Evolutionary conservation across 2,113 vertebrate genomes (phyloP), one percentile per base, ranked within the genome.

Genomic region (Tenebrosternarchus preto): DNA sequence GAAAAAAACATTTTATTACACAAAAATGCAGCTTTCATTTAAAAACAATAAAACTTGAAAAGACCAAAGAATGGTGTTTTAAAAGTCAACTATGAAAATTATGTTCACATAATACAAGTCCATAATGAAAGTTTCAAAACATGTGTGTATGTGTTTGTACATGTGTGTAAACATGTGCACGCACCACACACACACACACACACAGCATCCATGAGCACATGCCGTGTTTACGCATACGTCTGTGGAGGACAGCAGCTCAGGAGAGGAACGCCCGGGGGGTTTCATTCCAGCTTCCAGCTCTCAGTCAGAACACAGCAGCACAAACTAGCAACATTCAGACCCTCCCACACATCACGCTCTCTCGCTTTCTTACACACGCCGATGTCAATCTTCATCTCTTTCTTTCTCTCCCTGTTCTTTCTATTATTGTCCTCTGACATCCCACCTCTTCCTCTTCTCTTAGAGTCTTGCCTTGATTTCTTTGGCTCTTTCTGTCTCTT

Each of bases 321-420:
- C 50, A 84, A 85, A 86, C 70, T 76, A 85, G 84, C 84, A 81
- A 81, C 71, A 74, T 75, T 83, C 82, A 85, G 79, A 80, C 76
- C n/a, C 82, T 66, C 78, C 73, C 81, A 73, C 83, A 66, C 77
- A 80, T 78, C 78, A 64, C 20, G 63, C 61, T 77, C 73, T 50
- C 63, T 80, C 63, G 59, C 53, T 77, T 53, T 12, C 64, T 60
- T 20, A 55, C 39, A 70, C 76, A 55, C 57, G 46, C 24, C 20
- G 56, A 27, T 25, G 4, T 56, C 64, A 33, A 31, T 17, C 50
- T 57, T 63, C 20, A 20, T 7, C 3, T 36, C 50, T 39, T 11
- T 43, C 22, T 36, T 27, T 56, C 50, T 73, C 22, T 67, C 19
- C 20, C 15, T 16, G 12, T 5, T 8, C 25, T 82, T 6, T 31